phyloP scores from a whole-genome alignment of 2,888 invertebrate genomes.

The Agrenia bidenticulata region DNA sequence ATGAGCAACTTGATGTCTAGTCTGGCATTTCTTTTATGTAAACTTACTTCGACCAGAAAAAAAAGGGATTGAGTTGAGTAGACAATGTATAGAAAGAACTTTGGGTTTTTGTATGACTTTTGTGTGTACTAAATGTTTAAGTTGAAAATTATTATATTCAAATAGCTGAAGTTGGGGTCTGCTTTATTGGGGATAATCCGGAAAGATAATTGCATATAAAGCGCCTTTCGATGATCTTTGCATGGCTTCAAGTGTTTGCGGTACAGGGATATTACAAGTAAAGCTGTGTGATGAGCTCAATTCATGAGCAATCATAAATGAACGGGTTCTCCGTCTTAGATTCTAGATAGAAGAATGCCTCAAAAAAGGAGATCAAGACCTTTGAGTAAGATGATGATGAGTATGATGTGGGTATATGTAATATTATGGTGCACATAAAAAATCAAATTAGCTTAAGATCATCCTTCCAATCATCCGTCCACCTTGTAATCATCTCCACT shows the following conservation, averaged over 20 bases:
- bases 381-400: constrained; percentile 11
- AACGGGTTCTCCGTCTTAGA: constrained; percentile 10
- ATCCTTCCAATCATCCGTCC: constrained; percentile 47
- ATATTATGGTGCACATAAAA: constrained; percentile 32
- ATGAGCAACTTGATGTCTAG: constrained; percentile 1
- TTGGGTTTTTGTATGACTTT: neutral
- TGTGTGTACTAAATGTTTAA: too few relatives aligned
- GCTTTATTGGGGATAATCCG: constrained; percentile 15
- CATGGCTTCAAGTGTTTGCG: constrained; percentile 21
- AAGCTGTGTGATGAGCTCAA: constrained; percentile 7
- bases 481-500: constrained; percentile 52
- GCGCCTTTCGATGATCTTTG: constrained; percentile 15
- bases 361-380: constrained; percentile 16
- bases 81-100: constrained; percentile 1
- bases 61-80: too few relatives aligned
- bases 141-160: too few relatives aligned
- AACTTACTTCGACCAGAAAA: neutral
- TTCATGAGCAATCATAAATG: constrained; percentile 23
- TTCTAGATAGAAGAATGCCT: neutral
- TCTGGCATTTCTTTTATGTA: neutral
- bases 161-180: neutral
- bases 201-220: constrained; percentile 14
- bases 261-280: constrained; percentile 16
- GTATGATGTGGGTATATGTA: constrained; percentile 13
- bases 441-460: constrained; percentile 52